Base-by-base conservation (phyloP, 2,797 vertebrate species). In the Galagoides demidoff region DNA sequence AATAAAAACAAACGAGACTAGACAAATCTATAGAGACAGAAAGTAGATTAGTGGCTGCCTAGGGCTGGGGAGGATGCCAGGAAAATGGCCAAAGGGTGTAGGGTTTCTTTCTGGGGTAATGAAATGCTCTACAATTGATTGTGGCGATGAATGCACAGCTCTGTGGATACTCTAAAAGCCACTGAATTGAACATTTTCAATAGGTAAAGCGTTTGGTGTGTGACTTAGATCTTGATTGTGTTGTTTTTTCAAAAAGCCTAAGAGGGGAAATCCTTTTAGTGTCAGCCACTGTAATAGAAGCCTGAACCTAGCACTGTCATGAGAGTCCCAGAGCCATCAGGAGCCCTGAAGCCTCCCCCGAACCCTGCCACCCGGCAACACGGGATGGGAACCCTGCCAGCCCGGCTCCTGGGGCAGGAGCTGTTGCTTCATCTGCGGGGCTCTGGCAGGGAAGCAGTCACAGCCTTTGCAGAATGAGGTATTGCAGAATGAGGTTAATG, bases 401-500 rank as follows among this genome's bases (percentile, higher is more conserved):
- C 57, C 5, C 0, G 76, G 70, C 73, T 82, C 31, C 74, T 29
- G 37, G 64, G 71, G 37, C 55, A 34, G 39, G 76, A 94, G 37
- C 45, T 61, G 7, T 45, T 31, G 55, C 70, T 71, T 73, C 11
- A 78, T 92, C 49, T 37, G 13, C 6, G 3, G 45, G 70, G 64
- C 66, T 66, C 59, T 52, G 13, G 55, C 66, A 74, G 78, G 77
- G 55, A 96, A 94, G 85, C 31, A 37, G 78, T 76, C 12, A 0
- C 23, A 91, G 87, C 63, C 52, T 92, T 86, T 57, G 95, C 78
- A 76, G 89, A 97, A 96, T 76, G 94, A 97, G 85, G 92, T 97
- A n/a, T 86, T 57, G 95, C 78, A 76, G 89, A 97, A 96, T 76
- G 94, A 97, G 85, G 92, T 97, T 97, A 97, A 97, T 95, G 96